Percentiles rank a stretch among this genome's conserved stretches.
These are phyloP conservation scores for Desmophyllum pertusum DNA, from an alignment of 92 coral and sea anemone genomes.

Conservation along the genomic window DNA sequence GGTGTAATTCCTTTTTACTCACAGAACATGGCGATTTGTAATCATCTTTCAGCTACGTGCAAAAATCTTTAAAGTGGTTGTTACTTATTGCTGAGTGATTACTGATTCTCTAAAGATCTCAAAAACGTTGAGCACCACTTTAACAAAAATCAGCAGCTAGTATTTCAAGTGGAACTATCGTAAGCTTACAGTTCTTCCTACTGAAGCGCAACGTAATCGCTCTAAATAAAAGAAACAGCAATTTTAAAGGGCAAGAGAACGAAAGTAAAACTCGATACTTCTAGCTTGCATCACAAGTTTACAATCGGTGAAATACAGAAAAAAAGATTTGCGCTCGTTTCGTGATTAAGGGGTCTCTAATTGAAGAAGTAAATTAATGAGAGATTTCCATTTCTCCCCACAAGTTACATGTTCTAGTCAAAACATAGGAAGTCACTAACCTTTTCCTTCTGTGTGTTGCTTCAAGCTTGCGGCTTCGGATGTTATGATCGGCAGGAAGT, in stretches of 20 bases:
- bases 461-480: neutral
- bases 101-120: neutral
- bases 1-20: neutral
- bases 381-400: neutral
- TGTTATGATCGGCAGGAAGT: neutral
- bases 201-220: too few relatives aligned
- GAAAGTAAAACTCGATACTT: neutral
- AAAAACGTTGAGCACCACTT: neutral
- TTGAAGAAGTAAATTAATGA: neutral
- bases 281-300: neutral
- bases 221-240: neutral
- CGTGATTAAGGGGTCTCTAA: neutral
- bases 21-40: neutral
- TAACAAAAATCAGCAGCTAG: neutral
- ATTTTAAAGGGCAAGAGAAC: neutral
- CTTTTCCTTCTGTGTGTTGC: neutral
- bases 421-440: neutral
- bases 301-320: neutral
- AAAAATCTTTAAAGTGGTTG: neutral
- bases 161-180: neutral
- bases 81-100: neutral
- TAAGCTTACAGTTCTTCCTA: too few relatives aligned
- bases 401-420: neutral
- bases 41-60: neutral
- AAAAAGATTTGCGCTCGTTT: neutral